phyloP scores from a whole-genome alignment of 2,113 vertebrate genomes.

The Rostratula benghalensis region DNA sequence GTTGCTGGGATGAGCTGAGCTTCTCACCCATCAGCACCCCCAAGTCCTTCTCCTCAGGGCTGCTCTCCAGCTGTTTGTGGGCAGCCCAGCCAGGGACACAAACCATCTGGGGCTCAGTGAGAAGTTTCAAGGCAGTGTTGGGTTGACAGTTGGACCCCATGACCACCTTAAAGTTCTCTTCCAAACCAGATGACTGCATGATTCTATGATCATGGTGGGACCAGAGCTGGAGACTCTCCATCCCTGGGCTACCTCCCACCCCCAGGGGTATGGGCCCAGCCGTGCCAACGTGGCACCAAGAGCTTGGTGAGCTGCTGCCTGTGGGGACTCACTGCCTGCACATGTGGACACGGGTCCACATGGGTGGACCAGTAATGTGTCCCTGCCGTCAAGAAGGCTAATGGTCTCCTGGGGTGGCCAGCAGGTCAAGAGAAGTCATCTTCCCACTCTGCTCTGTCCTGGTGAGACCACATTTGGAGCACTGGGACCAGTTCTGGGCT shows the following conservation, averaged over 20 bases:
- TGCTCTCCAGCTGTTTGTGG: not conserved
- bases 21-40: not conserved
- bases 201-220: not conserved
- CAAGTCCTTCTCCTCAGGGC: not conserved
- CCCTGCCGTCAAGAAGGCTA: not conserved
- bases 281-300: rapidly evolving
- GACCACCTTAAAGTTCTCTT: not conserved
- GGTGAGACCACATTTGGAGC: not conserved
- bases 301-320: not conserved
- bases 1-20: not conserved
- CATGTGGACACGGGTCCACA: rapidly evolving
- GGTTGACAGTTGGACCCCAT: not conserved
- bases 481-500: not conserved
- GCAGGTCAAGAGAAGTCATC: not conserved
- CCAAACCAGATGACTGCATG: not conserved
- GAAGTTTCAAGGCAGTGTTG: not conserved
- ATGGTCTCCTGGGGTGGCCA: not conserved
- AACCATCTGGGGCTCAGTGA: not conserved
- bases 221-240: not conserved
- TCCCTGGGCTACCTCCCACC: not conserved
- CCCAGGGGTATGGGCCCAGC: not conserved
- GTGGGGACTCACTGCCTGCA: too few relatives aligned
- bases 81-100: not conserved
- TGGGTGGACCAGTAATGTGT: not conserved
- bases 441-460: not conserved